Conservation (phyloP, 2,113 vertebrate genomes). For the Gallinago undulata region DNA sequence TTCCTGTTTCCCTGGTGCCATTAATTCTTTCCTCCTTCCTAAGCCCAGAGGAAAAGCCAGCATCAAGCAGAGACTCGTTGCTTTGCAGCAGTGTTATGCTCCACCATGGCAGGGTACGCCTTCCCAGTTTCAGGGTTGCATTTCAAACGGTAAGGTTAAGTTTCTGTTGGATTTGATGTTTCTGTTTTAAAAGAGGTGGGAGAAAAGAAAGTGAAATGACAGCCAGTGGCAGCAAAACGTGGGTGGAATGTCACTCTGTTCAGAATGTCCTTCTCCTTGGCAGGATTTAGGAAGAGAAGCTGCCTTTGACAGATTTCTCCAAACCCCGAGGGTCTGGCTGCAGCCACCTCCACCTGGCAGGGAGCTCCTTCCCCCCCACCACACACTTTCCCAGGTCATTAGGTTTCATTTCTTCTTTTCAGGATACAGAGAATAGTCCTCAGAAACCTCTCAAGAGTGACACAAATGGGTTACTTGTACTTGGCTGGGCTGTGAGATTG, state of each 20-base stretch:
- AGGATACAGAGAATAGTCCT: neutral
- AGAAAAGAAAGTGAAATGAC: neutral
- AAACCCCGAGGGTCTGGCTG: neutral
- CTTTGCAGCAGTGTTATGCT: neutral
- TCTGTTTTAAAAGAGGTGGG: neutral
- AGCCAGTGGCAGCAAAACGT: neutral
- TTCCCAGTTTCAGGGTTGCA: neutral
- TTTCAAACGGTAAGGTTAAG: neutral
- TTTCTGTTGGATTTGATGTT: neutral
- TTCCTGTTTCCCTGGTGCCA: neutral
- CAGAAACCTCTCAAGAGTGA: neutral
- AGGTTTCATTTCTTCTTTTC: neutral
- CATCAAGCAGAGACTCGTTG: accelerated
- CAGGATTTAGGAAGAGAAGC: neutral
- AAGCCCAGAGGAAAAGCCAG: too few relatives aligned
- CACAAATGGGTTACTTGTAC: neutral
- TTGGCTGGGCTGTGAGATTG: neutral
- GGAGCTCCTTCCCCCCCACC: neutral
- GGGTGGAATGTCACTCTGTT: neutral
- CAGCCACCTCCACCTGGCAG: neutral
- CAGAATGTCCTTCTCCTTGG: neutral
- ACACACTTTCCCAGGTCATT: neutral
- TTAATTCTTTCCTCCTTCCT: neutral
- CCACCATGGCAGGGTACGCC: neutral
- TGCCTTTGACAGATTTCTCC: neutral